Evolutionary conservation across 2,888 invertebrate species (phyloP).

Genomic region (Nephrotoma appendiculata): DNA sequence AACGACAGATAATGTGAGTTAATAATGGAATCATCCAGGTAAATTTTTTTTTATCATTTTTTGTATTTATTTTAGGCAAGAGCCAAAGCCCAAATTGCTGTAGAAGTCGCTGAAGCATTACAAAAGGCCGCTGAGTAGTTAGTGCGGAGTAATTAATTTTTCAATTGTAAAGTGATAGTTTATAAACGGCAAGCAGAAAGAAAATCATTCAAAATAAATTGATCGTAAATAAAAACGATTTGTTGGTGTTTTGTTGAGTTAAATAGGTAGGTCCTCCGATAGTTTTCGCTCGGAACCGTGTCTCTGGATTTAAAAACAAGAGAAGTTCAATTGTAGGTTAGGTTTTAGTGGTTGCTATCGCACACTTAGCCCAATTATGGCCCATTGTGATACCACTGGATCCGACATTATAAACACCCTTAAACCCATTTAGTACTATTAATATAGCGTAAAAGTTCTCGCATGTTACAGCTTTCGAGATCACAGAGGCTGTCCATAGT

Average conservation of each 20-base stretch:
- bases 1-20: slow-evolving; percentile 56
- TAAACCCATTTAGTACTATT: too few relatives aligned
- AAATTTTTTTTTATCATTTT: background rate
- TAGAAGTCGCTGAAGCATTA: slow-evolving; percentile 90
- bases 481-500: too few relatives aligned
- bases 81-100: slow-evolving; percentile 84
- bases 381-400: too few relatives aligned
- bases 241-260: background rate
- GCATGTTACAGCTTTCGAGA: too few relatives aligned
- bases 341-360: too few relatives aligned
- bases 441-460: too few relatives aligned
- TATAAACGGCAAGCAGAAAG: background rate
- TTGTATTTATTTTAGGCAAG: slow-evolving; percentile 39
- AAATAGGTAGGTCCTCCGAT: too few relatives aligned
- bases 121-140: slow-evolving; percentile 63
- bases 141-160: background rate
- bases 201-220: background rate
- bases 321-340: too few relatives aligned
- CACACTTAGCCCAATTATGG: too few relatives aligned
- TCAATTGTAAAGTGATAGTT: background rate
- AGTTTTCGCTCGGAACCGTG: too few relatives aligned
- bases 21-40: slow-evolving; percentile 15
- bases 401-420: too few relatives aligned
- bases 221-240: background rate
- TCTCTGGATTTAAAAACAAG: too few relatives aligned